phyloP scores from a whole-genome alignment of 1,140 invertebrate species.

The Paraescarpia echinospica region DNA sequence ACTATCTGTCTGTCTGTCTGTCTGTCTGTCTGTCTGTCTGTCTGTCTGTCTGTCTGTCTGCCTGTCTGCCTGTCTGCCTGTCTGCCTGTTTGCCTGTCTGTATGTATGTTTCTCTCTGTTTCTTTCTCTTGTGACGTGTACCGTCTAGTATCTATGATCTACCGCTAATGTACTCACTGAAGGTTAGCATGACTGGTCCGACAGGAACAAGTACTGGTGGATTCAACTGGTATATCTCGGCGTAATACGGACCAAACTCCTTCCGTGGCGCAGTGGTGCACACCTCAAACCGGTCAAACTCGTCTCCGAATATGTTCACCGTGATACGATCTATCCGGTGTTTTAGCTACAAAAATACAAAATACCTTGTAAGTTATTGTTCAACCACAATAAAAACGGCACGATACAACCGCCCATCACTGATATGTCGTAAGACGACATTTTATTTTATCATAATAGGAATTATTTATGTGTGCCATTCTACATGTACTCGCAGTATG shows the following conservation, averaged over 20 bases:
- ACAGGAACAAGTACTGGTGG: not conserved
- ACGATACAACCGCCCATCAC: no score
- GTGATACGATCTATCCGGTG: not conserved
- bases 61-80: no score
- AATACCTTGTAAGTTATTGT: not conserved
- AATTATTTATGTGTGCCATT: no score
- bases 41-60: no score
- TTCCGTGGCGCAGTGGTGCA: not conserved
- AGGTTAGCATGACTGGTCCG: not conserved
- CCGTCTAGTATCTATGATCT: not conserved
- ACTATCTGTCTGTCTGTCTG: no score
- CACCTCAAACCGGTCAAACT: slow-evolving; percentile 16
- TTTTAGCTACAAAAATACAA: not conserved
- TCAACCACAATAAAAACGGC: not conserved
- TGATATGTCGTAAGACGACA: no score
- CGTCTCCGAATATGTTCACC: not conserved
- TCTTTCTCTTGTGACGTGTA: no score
- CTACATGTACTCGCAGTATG: no score
- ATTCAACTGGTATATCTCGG: not conserved
- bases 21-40: no score
- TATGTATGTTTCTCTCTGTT: no score
- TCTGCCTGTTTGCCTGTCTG: no score
- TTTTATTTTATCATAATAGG: no score
- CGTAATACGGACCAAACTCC: slow-evolving; percentile 3
- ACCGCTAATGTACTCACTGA: not conserved